A percentile compares a stretch with the other conserved stretches of the same genome.
Conservation (phyloP, 2,113 vertebrate species). For the Gila orcuttii region DNA sequence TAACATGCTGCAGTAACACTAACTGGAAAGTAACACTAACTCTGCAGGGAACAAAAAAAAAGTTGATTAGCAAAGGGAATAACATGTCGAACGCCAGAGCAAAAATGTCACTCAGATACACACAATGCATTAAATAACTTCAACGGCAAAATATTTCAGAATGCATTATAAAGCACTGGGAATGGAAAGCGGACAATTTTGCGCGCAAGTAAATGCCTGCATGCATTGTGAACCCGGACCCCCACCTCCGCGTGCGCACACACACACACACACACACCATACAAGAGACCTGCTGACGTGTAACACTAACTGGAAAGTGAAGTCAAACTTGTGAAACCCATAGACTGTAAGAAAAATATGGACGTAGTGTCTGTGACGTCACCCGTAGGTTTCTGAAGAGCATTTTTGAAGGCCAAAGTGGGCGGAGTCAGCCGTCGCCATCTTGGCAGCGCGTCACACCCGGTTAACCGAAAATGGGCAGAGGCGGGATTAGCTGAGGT, state of each 20-base stretch:
- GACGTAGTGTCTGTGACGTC: no score
- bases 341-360: background rate
- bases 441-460: no score
- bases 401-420: no score
- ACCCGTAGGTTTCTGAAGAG: no score
- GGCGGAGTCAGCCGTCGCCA: no score
- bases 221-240: slow-evolving; percentile 9
- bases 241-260: background rate
- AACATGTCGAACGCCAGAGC: background rate
- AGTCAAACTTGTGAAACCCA: background rate
- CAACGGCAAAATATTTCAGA: background rate
- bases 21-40: background rate
- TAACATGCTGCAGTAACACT: background rate
- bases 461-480: no score
- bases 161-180: no score
- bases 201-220: slow-evolving; percentile 16
- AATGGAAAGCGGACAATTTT: background rate
- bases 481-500: no score
- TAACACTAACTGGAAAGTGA: slow-evolving; percentile 2
- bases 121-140: background rate
- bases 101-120: background rate
- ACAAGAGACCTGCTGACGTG: slow-evolving; percentile 59
- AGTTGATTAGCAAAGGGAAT: slow-evolving; percentile 18
- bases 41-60: slow-evolving; percentile 67
- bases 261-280: no score